These are phyloP conservation scores for Rotaria magnacalcarata DNA, from an alignment of 2,888 invertebrate genomes.

Conservation along the genomic window DNA sequence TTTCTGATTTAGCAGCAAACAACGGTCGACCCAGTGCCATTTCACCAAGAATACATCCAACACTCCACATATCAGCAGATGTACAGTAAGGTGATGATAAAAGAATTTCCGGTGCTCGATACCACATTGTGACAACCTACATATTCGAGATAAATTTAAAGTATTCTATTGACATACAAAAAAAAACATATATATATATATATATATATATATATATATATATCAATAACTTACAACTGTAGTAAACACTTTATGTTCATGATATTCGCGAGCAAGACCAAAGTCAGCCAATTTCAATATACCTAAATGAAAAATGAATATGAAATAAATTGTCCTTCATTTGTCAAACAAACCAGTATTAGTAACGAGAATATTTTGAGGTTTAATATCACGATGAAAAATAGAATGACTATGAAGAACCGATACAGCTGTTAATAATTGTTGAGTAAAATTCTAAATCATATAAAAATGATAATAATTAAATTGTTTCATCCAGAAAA, in stretches of 20 bases:
- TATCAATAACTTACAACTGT: background rate
- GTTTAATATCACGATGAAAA: conserved; percentile 36
- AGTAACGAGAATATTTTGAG: conserved; percentile 27
- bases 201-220: too few species aligned
- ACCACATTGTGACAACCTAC: conserved; percentile 60
- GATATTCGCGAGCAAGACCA: conserved; percentile 58
- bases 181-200: too few species aligned
- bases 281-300: conserved; percentile 60
- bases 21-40: conserved; percentile 1
- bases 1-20: background rate
- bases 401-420: conserved; percentile 32
- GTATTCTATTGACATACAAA: conserved; percentile 51
- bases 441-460: conserved; percentile 6
- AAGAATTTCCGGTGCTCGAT: conserved; percentile 59
- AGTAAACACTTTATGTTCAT: background rate
- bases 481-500: background rate
- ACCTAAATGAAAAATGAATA: conserved; percentile 48
- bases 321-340: background rate
- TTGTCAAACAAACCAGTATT: background rate
- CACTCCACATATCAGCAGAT: conserved; percentile 45
- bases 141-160: conserved; percentile 60
- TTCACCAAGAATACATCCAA: conserved; percentile 28
- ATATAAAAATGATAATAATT: background rate
- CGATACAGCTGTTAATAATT: conserved; percentile 33
- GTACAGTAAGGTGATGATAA: conserved; percentile 71